Conservation (phyloP, 2,113 vertebrate species). For the Equus przewalskii region DNA sequence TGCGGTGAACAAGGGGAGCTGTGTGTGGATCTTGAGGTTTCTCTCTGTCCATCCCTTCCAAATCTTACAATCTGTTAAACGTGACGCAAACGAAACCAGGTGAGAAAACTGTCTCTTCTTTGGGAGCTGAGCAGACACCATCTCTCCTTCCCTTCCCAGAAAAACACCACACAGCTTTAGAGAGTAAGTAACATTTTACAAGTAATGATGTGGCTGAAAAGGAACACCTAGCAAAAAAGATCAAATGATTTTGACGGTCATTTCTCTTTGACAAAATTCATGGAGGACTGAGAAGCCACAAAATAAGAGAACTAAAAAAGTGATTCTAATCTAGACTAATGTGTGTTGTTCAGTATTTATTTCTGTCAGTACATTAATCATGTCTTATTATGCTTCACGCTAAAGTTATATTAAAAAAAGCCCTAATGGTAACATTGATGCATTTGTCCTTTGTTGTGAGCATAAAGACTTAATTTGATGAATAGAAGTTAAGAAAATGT, state of each 20-base stretch:
- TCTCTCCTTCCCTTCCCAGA: background rate
- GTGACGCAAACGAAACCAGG: background rate
- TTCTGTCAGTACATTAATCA: constrained; percentile 80
- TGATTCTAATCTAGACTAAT: constrained; percentile 17
- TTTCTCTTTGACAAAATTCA: constrained; percentile 53
- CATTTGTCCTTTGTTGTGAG: constrained; percentile 86
- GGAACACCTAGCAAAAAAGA: constrained; percentile 12
- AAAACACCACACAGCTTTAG: background rate
- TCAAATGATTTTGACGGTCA: constrained; percentile 7
- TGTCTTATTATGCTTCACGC: constrained; percentile 74
- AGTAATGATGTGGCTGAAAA: background rate
- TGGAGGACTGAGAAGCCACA: background rate
- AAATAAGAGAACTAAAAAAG: constrained; percentile 8
- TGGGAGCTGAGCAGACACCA: background rate
- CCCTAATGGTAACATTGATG: constrained; percentile 85
- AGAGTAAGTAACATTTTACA: background rate
- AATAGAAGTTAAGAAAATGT: constrained; percentile 90
- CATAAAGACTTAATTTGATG: constrained; percentile 89
- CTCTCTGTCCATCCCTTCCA: background rate
- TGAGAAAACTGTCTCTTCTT: background rate
- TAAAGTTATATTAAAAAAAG: constrained; percentile 80
- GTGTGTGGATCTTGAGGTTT: background rate
- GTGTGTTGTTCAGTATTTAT: constrained; percentile 73
- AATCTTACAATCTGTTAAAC: background rate
- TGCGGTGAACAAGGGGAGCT: background rate